Evolutionary conservation across 2,888 invertebrate species (phyloP).

Genomic region (Lissonota sp.): DNA sequence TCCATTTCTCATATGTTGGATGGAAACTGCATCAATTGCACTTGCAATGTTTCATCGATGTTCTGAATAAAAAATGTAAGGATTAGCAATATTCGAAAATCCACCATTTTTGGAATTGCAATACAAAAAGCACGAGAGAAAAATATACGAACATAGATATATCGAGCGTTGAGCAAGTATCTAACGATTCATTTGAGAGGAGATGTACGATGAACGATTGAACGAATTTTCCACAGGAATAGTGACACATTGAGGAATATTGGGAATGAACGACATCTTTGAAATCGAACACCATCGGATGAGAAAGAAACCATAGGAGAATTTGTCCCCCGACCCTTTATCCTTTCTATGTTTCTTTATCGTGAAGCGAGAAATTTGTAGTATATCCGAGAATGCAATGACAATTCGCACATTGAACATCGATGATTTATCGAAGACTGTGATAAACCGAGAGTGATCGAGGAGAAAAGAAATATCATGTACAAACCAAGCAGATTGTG

Average conservation of each 20-base stretch:
- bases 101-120: too few relatives aligned
- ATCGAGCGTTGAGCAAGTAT: not conserved
- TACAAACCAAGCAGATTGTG: not conserved
- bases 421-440: slow-evolving; percentile 44
- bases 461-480: not conserved
- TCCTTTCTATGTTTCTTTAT: slow-evolving; percentile 22
- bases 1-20: not conserved
- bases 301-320: slow-evolving; percentile 28
- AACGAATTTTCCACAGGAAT: slow-evolving; percentile 45
- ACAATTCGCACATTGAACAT: slow-evolving; percentile 21
- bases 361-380: not conserved
- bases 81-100: too few relatives aligned
- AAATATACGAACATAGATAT: not conserved
- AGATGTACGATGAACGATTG: slow-evolving; percentile 38
- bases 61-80: too few relatives aligned
- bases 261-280: slow-evolving; percentile 29
- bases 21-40: too few relatives aligned
- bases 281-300: slow-evolving; percentile 10
- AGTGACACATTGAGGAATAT: slow-evolving; percentile 52
- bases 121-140: too few relatives aligned
- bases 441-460: not conserved
- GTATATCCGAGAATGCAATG: slow-evolving; percentile 10
- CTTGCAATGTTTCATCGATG: too few relatives aligned
- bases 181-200: slow-evolving; percentile 36
- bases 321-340: slow-evolving; percentile 34